A percentile compares a stretch with the other conserved stretches of the same genome.
Evolutionary conservation across 2,797 vertebrate genomes (phyloP).

Genomic region (Discoglossus pictus): DNA sequence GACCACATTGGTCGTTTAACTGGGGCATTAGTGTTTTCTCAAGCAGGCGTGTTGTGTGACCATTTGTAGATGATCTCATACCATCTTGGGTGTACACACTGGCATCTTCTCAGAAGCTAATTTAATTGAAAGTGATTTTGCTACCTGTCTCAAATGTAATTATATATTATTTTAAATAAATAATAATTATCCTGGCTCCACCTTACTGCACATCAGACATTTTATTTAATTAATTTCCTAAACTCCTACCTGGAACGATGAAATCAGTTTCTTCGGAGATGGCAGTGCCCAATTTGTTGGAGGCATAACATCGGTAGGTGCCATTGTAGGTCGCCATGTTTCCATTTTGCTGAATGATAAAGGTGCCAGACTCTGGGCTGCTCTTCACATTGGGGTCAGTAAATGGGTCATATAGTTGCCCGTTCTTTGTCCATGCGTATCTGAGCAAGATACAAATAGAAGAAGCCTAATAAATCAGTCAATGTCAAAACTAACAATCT

Average conservation of each 20-base stretch:
- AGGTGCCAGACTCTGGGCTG: conserved; percentile 84
- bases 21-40: no score
- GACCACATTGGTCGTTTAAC: no score
- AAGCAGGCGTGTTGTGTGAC: no score
- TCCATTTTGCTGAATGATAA: conserved; percentile 87
- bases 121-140: no score
- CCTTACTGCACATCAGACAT: no score
- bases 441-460: conserved; percentile 63
- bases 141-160: no score
- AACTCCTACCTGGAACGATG: conserved; percentile 84
- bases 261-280: conserved; percentile 91
- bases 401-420: conserved; percentile 80
- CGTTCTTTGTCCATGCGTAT: conserved; percentile 92
- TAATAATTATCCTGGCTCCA: no score
- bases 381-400: conserved; percentile 78
- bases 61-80: no score
- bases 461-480: background rate
- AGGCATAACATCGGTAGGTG: conserved; percentile 87
- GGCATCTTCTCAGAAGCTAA: no score
- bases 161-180: no score
- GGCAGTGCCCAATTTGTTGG: conserved; percentile 85
- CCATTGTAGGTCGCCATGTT: conserved; percentile 89
- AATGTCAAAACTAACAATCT: conserved; percentile 1
- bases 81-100: no score
- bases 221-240: no score